These are phyloP conservation scores for Drosophila sp. DNA, from an alignment of 1,140 invertebrate genomes.

Conservation along the genomic window DNA sequence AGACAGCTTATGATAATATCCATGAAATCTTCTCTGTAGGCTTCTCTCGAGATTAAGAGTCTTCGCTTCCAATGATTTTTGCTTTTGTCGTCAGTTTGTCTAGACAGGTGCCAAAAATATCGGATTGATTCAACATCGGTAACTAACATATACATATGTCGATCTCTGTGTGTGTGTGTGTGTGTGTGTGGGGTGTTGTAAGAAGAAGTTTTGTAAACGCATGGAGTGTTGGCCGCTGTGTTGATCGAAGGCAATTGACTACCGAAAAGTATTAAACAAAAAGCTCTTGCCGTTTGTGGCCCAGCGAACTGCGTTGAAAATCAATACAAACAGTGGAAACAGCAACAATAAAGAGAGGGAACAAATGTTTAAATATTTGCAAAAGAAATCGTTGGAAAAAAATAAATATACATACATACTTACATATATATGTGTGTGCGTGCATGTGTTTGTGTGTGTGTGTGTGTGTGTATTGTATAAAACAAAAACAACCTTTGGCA, in stretches of 20 bases:
- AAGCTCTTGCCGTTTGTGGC: slow-evolving; percentile 52
- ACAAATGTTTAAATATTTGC: slow-evolving; percentile 76
- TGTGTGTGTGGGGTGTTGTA: slow-evolving; percentile 5
- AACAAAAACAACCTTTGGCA: slow-evolving; percentile 72
- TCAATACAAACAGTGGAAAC: slow-evolving; percentile 66
- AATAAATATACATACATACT: slow-evolving; percentile 12
- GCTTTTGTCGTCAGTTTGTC: slow-evolving; percentile 50
- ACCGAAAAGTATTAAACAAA: slow-evolving; percentile 78
- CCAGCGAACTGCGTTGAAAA: slow-evolving; percentile 54
- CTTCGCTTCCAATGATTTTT: slow-evolving; percentile 2
- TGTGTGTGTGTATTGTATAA: slow-evolving; percentile 15
- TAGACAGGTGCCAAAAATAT: slow-evolving; percentile 71
- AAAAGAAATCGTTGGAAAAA: slow-evolving; percentile 71
- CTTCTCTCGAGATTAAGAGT: background rate
- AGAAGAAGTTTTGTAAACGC: slow-evolving; percentile 60
- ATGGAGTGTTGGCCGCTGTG: slow-evolving; percentile 25
- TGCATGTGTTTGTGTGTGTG: background rate
- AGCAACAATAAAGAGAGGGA: slow-evolving; percentile 28
- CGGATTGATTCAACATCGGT: slow-evolving; percentile 48
- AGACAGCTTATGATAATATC: no score
- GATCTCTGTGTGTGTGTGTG: background rate
- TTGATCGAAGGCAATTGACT: slow-evolving; percentile 65
- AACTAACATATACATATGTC: slow-evolving; percentile 5
- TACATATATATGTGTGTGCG: background rate
- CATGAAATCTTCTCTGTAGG: background rate